phyloP scores from a whole-genome alignment of 2,888 invertebrate genomes.

The Hypsopygia costalis region DNA sequence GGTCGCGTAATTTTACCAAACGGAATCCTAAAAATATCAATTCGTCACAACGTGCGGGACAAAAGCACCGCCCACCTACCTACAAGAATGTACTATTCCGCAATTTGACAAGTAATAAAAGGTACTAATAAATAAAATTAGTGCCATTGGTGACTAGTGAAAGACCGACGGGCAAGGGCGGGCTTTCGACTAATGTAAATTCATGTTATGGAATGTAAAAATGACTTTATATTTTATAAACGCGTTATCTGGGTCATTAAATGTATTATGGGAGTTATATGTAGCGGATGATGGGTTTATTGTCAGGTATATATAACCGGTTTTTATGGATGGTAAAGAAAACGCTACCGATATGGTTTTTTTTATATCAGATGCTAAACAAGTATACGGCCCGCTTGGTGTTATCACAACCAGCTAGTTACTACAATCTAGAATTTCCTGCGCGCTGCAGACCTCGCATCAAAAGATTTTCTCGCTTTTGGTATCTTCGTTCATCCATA shows the following conservation, averaged over 20 bases:
- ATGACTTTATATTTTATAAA: slow-evolving; percentile 8
- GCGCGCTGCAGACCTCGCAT: no score
- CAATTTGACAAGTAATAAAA: slow-evolving; percentile 64
- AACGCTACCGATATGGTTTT: no score
- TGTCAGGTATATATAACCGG: no score
- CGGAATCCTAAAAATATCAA: slow-evolving; percentile 45
- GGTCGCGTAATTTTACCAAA: no score
- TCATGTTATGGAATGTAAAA: slow-evolving; percentile 7
- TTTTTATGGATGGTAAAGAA: no score
- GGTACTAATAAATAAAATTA: slow-evolving; percentile 74
- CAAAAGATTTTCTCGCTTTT: no score
- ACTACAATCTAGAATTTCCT: no score
- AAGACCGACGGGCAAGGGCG: slow-evolving; percentile 43
- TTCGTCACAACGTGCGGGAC: slow-evolving; percentile 42
- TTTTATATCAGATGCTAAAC: no score
- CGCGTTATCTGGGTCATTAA: slow-evolving; percentile 24
- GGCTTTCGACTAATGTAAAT: slow-evolving; percentile 16
- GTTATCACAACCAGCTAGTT: no score
- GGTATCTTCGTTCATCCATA: no score
- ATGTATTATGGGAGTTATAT: slow-evolving; percentile 33
- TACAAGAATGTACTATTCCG: slow-evolving; percentile 45
- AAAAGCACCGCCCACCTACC: slow-evolving; percentile 49
- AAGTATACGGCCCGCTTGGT: no score
- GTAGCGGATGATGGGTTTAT: slow-evolving; percentile 38
- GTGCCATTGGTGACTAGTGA: slow-evolving; percentile 40